Evolutionary conservation across 2,888 invertebrate species (phyloP), one percentile per base, ranked within the genome.

Genomic region (Steinernema hermaphroditum): DNA sequence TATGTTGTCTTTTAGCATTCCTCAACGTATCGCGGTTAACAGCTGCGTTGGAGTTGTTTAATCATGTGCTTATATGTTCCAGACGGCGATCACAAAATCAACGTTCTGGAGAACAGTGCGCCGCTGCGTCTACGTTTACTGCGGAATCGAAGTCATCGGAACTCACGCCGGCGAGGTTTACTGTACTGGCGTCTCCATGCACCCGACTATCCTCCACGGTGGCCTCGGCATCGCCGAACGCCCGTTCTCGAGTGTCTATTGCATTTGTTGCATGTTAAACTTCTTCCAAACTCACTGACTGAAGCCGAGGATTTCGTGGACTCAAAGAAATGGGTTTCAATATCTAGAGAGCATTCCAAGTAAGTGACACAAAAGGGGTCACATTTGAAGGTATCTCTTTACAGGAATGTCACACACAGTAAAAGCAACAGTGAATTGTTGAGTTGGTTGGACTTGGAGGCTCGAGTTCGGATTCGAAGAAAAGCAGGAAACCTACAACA

Each of bases 251-350:
- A 97, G 87, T 91, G 95, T 72, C 90, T 96, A 79, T 89, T 93
- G 72, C 92, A 94, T 73, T 89, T 98, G 0, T 96, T 93, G 87
- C 90, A 92, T 27, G 92, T 93, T 27, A 91, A 92, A 79, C 89
- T 96, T 68, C 88, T 98, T 75, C 95, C 97, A 1, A 9, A 41
- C 29, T 32, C 70, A 12, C 71, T 86, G 76, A 81, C 80, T 0
- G 85, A 90, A 87, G 94, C 93, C 0, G 97, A 97, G 87, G 98
- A 98, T 88, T 97, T 96, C 87, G 91, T 96, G 46, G 92, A 94
- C 69, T 90, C 92, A 0, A 91, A 91, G 70, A 96, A 96, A 16
- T 92, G 92, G 83, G 92, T 96, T 1, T 91, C 91, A 2, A 89
- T 98, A 41, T 89, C 93, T 14, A 89, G 93, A 57, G 93, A 94